phyloP scores from a whole-genome alignment of 2,888 invertebrate genomes.

The Cephonodes hylas region DNA sequence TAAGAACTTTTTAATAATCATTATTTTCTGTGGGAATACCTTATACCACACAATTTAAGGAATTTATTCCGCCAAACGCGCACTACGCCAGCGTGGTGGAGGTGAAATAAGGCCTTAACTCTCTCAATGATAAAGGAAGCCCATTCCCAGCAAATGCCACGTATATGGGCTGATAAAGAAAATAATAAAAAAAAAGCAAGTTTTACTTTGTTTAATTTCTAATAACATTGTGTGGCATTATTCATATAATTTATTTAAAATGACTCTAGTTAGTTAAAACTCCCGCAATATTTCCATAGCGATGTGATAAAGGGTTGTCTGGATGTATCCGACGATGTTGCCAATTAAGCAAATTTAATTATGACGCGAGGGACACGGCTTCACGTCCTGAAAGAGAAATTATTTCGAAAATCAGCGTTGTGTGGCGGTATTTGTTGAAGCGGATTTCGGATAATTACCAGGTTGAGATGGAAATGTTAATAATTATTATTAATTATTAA shows the following conservation, averaged over 20 bases:
- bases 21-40: too few relatives aligned
- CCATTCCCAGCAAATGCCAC: too few relatives aligned
- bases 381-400: not conserved
- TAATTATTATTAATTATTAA: not conserved
- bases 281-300: not conserved
- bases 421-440: not conserved
- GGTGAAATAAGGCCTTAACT: too few relatives aligned
- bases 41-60: too few relatives aligned
- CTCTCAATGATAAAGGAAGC: too few relatives aligned
- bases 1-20: too few relatives aligned
- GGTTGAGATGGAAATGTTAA: not conserved
- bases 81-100: too few relatives aligned
- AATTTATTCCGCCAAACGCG: too few relatives aligned
- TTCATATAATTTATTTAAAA: not conserved
- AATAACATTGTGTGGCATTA: too few relatives aligned
- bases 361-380: not conserved
- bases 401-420: not conserved
- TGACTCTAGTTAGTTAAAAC: not conserved
- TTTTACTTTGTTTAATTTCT: too few relatives aligned
- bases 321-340: not conserved
- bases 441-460: not conserved
- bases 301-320: not conserved
- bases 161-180: too few relatives aligned
- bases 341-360: conserved; percentile 8
- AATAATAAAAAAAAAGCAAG: too few relatives aligned